phyloP scores from a whole-genome alignment of 2,113 vertebrate genomes.

The Candoia aspera region DNA sequence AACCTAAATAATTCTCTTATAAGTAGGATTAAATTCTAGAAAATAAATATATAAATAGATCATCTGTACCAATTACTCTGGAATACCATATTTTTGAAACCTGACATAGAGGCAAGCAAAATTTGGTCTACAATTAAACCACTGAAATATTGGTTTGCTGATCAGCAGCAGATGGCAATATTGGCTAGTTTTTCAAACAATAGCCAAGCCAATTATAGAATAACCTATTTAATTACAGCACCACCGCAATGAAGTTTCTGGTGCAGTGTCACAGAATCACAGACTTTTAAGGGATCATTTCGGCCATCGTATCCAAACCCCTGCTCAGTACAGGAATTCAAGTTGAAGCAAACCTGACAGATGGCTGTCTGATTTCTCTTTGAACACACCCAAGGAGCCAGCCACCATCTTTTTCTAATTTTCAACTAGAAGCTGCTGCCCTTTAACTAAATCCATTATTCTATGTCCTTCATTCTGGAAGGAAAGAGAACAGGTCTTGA shows the following conservation, averaged over 20 bases:
- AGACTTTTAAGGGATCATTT: background rate
- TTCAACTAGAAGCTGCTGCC: no score
- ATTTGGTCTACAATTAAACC: background rate
- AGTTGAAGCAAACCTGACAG: no score
- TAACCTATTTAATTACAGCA: accelerated
- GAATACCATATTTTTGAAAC: background rate
- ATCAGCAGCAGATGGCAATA: constrained; percentile 68
- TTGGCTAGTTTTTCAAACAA: constrained; percentile 30
- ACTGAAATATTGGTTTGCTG: background rate
- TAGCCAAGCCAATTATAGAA: accelerated
- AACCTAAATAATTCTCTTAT: background rate
- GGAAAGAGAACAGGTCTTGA: no score
- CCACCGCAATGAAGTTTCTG: no score
- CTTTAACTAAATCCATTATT: no score
- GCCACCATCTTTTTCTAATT: no score
- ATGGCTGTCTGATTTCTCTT: no score
- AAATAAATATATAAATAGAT: background rate
- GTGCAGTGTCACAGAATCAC: background rate
- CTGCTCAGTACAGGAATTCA: background rate
- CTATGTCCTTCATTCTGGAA: no score
- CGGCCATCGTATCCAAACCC: background rate
- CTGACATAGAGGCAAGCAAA: background rate
- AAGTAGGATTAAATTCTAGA: background rate
- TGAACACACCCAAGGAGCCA: no score
- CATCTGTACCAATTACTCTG: background rate